phyloP scores from a whole-genome alignment of 2,113 vertebrate genomes.

The Pogonocichla stellata region DNA sequence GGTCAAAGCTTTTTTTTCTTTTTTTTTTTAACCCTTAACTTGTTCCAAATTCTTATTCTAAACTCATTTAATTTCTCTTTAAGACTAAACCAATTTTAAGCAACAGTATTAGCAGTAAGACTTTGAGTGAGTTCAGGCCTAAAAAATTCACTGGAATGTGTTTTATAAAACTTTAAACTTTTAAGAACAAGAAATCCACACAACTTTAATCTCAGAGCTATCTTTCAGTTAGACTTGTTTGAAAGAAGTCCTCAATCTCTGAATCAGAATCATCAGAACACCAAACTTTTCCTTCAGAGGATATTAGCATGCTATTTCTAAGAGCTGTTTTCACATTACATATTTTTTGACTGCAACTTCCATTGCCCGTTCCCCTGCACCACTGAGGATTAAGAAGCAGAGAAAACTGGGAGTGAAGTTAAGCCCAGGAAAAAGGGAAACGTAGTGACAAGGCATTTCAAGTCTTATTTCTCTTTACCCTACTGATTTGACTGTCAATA shows the following conservation, averaged over 20 bases:
- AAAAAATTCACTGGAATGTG: neutral
- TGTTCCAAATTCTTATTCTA: neutral
- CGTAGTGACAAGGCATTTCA: neutral
- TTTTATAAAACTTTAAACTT: neutral
- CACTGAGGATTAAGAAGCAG: neutral
- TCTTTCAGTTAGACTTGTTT: neutral
- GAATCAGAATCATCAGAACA: neutral
- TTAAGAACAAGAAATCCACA: neutral
- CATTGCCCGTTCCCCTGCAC: rapidly evolving
- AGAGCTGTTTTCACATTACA: neutral
- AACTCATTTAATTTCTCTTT: neutral
- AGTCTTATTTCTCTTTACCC: neutral
- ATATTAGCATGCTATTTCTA: neutral
- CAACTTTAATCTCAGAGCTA: neutral
- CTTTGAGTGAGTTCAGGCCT: neutral
- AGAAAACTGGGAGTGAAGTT: neutral
- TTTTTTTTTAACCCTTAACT: neutral
- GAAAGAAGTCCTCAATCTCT: neutral
- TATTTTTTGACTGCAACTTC: neutral
- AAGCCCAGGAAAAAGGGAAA: neutral
- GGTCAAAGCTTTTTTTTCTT: neutral
- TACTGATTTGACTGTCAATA: neutral
- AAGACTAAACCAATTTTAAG: neutral
- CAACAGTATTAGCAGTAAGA: neutral
- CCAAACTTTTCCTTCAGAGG: neutral